These are phyloP conservation scores for Centrocercus urophasianus DNA, from an alignment of 2,113 vertebrate species.

Conservation along the genomic window DNA sequence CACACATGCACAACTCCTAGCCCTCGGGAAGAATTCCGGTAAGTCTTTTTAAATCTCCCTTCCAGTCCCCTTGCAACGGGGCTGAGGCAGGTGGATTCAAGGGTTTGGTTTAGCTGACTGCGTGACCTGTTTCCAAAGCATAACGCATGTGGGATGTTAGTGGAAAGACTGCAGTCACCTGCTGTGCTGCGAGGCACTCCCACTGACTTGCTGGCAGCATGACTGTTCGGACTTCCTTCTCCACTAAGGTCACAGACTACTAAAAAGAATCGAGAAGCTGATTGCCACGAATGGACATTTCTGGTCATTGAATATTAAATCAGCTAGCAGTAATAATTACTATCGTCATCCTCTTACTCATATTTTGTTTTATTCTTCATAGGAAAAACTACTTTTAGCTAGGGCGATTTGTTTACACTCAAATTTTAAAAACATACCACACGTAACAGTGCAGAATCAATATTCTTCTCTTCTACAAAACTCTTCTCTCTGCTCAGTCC, in stretches of 20 bases:
- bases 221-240: background rate
- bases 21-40: background rate
- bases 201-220: background rate
- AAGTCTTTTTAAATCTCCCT: background rate
- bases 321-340: background rate
- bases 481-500: background rate
- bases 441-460: background rate
- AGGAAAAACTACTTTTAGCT: background rate
- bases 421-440: background rate
- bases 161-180: background rate
- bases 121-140: background rate
- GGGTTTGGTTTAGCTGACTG: background rate
- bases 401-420: background rate
- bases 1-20: fast-evolving
- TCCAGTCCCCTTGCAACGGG: background rate
- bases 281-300: background rate
- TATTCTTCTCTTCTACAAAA: background rate
- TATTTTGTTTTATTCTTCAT: background rate
- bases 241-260: background rate
- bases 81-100: background rate
- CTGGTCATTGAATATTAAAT: background rate
- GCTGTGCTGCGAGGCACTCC: background rate
- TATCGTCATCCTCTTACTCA: background rate
- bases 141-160: background rate
- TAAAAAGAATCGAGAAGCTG: background rate